These are phyloP conservation scores for Cremastinae sp. DNA, from an alignment of 2,888 invertebrate species.

Conservation along the genomic window DNA sequence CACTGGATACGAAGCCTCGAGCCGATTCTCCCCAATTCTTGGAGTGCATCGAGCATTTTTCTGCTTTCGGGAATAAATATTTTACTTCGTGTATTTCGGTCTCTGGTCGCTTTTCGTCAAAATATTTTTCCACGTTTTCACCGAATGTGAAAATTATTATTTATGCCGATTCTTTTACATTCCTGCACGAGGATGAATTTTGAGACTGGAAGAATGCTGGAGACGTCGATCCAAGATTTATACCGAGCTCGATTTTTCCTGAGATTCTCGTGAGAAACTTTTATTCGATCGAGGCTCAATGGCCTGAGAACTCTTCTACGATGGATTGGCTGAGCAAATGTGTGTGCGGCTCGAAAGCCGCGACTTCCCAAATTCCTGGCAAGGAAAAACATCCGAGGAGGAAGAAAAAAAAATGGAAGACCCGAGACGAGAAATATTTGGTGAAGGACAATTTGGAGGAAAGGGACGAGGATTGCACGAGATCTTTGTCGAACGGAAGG, in stretches of 20 bases:
- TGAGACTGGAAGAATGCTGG: too few relatives aligned
- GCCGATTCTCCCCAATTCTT: conserved; percentile 58
- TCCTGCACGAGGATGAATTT: too few relatives aligned
- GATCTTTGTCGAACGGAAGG: background rate
- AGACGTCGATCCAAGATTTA: too few relatives aligned
- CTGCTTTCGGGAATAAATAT: too few relatives aligned
- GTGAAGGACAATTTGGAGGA: conserved; percentile 10
- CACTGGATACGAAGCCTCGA: conserved; percentile 33
- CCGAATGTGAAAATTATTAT: too few relatives aligned
- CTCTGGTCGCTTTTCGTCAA: too few relatives aligned
- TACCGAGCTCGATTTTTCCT: conserved; percentile 36
- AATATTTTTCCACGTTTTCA: too few relatives aligned
- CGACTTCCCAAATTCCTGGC: conserved; percentile 36
- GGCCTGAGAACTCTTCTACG: too few relatives aligned
- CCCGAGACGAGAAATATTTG: conserved; percentile 27
- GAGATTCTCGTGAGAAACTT: conserved; percentile 25
- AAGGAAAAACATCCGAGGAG: conserved; percentile 20
- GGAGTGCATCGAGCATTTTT: too few relatives aligned
- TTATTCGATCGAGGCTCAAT: background rate
- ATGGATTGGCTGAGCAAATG: conserved; percentile 67
- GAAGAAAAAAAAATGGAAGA: conserved; percentile 46
- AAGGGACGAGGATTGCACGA: conserved; percentile 5
- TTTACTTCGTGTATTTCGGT: too few relatives aligned
- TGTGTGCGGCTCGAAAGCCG: conserved; percentile 61
- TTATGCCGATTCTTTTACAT: too few relatives aligned